A percentile compares a stretch with the other conserved stretches of the same genome.
phyloP scores from a whole-genome alignment of 2,888 invertebrate genomes.

The Leptinotarsa juncta region DNA sequence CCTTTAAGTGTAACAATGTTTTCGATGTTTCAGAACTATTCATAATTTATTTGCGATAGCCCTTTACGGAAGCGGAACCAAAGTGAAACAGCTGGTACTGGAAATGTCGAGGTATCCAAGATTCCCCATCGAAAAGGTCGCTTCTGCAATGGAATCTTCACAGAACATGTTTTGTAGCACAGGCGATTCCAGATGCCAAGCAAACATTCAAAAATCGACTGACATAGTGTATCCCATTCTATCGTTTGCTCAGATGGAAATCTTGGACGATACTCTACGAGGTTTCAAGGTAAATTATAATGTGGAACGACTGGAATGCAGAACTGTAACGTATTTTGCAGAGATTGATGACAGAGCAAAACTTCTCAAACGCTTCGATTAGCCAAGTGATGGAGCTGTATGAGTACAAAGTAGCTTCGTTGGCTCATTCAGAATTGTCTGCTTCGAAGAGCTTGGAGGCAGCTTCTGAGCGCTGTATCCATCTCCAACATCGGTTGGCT shows the following conservation, averaged over 20 bases:
- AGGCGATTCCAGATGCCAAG: constrained; percentile 4
- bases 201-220: constrained; percentile 6
- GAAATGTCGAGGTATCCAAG: constrained; percentile 57
- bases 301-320: not conserved
- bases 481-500: constrained; percentile 67
- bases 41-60: constrained; percentile 68
- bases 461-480: constrained; percentile 67
- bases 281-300: constrained; percentile 49
- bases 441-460: constrained; percentile 68
- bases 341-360: constrained; percentile 42
- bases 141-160: constrained; percentile 54
- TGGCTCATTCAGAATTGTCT: constrained; percentile 68
- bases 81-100: constrained; percentile 65
- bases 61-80: constrained; percentile 64
- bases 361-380: constrained; percentile 71
- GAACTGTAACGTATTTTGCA: constrained; percentile 26
- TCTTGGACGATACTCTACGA: constrained; percentile 55
- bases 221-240: constrained; percentile 54
- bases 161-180: constrained; percentile 46
- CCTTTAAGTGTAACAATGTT: not conserved
- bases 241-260: constrained; percentile 58
- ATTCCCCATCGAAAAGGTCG: constrained; percentile 55
- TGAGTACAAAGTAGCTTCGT: constrained; percentile 74
- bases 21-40: constrained; percentile 59
- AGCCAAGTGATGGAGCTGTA: constrained; percentile 80